Conservation (phyloP, 1,140 invertebrate species). For the Saccostrea cuccullata region DNA sequence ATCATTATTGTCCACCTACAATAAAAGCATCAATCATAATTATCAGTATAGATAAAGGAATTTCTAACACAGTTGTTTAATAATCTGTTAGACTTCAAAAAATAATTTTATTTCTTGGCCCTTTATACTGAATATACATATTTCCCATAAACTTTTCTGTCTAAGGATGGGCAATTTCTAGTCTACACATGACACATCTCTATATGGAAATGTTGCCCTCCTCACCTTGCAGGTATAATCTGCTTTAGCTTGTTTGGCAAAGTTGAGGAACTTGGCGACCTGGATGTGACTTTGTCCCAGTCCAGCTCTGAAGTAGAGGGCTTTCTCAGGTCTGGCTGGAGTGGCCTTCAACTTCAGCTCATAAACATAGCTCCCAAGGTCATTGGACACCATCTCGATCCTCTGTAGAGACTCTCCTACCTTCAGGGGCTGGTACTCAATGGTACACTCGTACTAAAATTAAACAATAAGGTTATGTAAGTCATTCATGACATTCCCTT, state of each 20-base stretch:
- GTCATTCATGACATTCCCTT: no score
- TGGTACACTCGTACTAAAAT: conserved; percentile 73
- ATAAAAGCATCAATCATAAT: background rate
- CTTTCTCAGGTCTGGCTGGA: conserved; percentile 74
- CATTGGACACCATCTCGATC: conserved; percentile 75
- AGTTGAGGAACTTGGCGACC: conserved; percentile 77
- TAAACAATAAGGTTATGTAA: background rate
- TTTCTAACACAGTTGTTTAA: no score
- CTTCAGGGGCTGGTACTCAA: conserved; percentile 78
- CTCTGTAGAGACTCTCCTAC: conserved; percentile 73
- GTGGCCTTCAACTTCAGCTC: conserved; percentile 76
- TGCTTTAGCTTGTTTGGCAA: conserved; percentile 77
- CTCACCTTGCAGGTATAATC: conserved; percentile 78
- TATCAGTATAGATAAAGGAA: background rate
- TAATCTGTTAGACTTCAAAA: no score
- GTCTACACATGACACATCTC: background rate
- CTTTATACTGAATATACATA: no score
- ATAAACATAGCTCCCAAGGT: conserved; percentile 77
- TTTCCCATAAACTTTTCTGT: no score
- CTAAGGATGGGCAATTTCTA: no score
- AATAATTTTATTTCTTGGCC: no score
- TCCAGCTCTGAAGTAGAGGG: conserved; percentile 75
- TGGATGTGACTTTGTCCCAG: conserved; percentile 74
- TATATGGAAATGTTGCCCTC: background rate
- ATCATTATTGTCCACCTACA: conserved; percentile 76